Evolutionary conservation across 2,113 vertebrate species (phyloP), one percentile per base, ranked within the genome.

Genomic region (Copsychus sechellarum): DNA sequence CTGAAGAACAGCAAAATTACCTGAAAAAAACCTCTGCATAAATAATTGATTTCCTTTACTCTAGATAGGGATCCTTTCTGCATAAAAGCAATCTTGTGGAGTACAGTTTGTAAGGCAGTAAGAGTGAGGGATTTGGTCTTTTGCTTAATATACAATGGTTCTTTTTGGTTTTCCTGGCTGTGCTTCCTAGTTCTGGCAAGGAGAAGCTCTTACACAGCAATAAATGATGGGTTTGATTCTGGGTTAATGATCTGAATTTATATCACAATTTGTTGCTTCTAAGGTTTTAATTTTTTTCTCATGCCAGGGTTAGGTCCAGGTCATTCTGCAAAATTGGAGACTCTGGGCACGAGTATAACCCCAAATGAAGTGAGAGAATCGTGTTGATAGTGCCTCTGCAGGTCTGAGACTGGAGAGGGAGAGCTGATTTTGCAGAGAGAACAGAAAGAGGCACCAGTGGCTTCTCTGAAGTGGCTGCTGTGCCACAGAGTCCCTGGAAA

Each of bases 1-100:
- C 86, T 77, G 81, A 96, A 93, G 95, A 94, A 89, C 38, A 85
- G 45, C 45, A 86, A 93, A 96, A 94, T 94, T 36, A 93, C 79
- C 78, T 65, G 72, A 89, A 95, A 93, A 84, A 82, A 23, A 17
- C 1, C 45, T 40, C 54, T 84, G 81, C 88, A 96, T 96, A 93
- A 97, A 97, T 96, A 93, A 95, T 94, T 88, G 33, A 83, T 96
- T 94, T 93, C 60, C 80, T 95, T 90, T 94, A 94, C 64, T 95
- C 51, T 69, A 78, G 31, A 31, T 76, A 88, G 54, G 45, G 77
- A 93, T 91, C 84, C 11, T 31, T 60, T 23, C 71, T 92, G 56
- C 80, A 90, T 74, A 38, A 84, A 94, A 48, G 86, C 86, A 31
- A 40, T 76, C 51, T 22, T 25, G 23, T 54, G 34, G 60, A 67